Evolutionary conservation across 1,140 invertebrate genomes (phyloP), one percentile per base, ranked within the genome.

Genomic region (Cotesia glomerata): DNA sequence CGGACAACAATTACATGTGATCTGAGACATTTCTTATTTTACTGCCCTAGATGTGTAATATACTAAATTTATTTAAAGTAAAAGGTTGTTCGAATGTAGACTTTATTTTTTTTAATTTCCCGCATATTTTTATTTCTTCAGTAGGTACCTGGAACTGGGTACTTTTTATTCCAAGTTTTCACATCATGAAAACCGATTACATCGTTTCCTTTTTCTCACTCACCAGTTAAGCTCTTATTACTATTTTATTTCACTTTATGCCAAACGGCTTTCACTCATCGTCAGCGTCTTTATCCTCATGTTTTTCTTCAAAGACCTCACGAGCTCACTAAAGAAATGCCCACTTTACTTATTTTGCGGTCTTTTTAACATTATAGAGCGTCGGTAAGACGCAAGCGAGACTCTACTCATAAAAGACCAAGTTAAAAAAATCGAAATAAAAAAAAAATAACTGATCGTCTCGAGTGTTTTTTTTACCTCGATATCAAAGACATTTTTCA

Each of bases 401-500:
- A 45, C 39, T 45, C 7, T 45, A 5, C 52, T 2, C n/a, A 56
- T n/a, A 18, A 56, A 18, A 56, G n/a, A 4, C 52, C 52, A 61
- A 61, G 26, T 14, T 13, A 26, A 13, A 16, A 54, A 54, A 54
- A n/a, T n/a, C 52, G n/a, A 54, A 54, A 54, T 54, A 54, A 54
- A 54, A 14, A 54, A 14, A n/a, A 54, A n/a, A 54, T 54, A 54
- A 26, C 26, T 26, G 26, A 34, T 26, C 58, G 5, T 59, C 9
- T 59, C 58, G 8, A 18, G 16, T 11, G 9, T 18, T 14, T 32
- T 26, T 59, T 59, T 59, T 54, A 13, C n/a, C 16, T 59, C 58
- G 58, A 59, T 59, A 34, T 9, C 34, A 59, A 59, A 59, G 16
- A 59, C 58, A 59, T 59, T 34, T 59, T 59, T 59, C 58, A 59